phyloP scores from a whole-genome alignment of 2,797 vertebrate genomes.

The Podargus strigoides region DNA sequence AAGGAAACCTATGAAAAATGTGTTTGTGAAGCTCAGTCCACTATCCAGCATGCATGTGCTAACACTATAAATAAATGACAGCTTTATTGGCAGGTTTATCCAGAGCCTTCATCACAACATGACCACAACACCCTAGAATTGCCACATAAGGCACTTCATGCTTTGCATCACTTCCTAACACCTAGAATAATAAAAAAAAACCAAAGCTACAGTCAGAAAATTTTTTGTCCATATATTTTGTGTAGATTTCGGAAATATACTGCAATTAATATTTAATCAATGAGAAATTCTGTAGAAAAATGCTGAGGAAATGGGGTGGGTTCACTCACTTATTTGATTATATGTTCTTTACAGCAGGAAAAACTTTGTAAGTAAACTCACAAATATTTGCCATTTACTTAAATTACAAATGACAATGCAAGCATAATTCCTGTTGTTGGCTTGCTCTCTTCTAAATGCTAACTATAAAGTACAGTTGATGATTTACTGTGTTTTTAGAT shows the following conservation, averaged over 20 bases:
- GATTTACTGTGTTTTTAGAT: background rate
- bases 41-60: background rate
- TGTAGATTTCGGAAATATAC: background rate
- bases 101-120: background rate
- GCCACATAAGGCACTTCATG: background rate
- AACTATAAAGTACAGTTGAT: background rate
- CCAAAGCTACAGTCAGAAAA: background rate
- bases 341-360: background rate
- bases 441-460: background rate
- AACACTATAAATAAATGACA: background rate
- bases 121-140: background rate
- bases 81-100: background rate
- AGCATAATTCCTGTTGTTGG: background rate
- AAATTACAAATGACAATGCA: background rate
- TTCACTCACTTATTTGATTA: background rate
- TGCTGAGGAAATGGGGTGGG: background rate
- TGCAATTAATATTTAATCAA: background rate
- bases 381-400: background rate
- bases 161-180: background rate
- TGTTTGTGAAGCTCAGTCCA: background rate
- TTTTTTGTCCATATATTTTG: background rate
- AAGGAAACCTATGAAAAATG: background rate
- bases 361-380: background rate
- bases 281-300: background rate
- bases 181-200: background rate